Percentiles rank a stretch among this genome's conserved stretches.
Conservation (phyloP, 1,140 invertebrate genomes). For the Drosophila mayri region DNA sequence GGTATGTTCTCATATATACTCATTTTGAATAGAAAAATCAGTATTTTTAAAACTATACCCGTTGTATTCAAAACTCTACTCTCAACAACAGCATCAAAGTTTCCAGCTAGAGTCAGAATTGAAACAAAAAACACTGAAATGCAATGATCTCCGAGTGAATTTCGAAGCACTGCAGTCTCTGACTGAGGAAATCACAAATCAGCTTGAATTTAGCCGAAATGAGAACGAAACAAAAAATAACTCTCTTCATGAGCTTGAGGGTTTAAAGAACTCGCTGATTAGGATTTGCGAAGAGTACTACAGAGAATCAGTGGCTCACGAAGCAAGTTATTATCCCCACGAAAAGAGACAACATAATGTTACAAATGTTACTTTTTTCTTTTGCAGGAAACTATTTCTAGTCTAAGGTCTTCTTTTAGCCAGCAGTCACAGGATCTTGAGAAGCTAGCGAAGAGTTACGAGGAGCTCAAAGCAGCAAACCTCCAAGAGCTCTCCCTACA, state of each 20-base stretch:
- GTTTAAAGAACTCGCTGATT: not conserved
- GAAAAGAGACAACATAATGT: too few species aligned
- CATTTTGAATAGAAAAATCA: not conserved
- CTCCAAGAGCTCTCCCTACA: not conserved
- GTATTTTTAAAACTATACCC: not conserved
- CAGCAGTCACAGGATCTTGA: not conserved
- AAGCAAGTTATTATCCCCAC: not conserved
- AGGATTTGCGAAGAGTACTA: not conserved
- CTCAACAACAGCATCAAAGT: not conserved
- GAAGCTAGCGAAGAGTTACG: too few species aligned
- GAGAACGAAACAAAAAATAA: not conserved
- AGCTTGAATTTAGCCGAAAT: not conserved
- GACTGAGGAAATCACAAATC: too few species aligned
- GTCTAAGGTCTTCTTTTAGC: not conserved
- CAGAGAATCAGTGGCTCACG: not conserved
- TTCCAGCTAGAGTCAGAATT: not conserved
- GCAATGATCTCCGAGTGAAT: not conserved
- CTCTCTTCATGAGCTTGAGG: not conserved
- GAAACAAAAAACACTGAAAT: too few species aligned
- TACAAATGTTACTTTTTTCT: not conserved
- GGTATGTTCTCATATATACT: not conserved
- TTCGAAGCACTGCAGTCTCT: too few species aligned
- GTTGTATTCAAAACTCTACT: not conserved
- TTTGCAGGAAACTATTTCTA: not conserved
- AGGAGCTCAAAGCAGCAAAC: not conserved